Evolutionary conservation across 2,113 vertebrate genomes (phyloP), one percentile per base, ranked within the genome.

Genomic region (Gallinago media): DNA sequence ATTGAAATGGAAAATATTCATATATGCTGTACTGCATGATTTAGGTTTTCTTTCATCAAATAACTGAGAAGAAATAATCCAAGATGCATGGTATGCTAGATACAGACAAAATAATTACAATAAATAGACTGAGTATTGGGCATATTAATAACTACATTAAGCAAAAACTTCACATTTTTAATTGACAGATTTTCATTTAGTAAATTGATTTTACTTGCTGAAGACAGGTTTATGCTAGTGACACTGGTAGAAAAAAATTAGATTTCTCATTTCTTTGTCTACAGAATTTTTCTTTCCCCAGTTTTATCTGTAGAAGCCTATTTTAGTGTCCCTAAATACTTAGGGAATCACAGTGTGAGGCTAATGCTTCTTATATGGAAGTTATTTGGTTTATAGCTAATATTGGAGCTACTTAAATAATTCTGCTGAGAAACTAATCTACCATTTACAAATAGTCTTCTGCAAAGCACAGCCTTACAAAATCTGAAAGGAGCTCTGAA

Each of bases 1-100:
- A 92, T 54, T 68, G 76, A 87, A 94, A 88, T 90, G 49, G 67
- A 92, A 97, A 83, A 89, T 92, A 91, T 89, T 94, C 65, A 2
- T 85, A 88, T 81, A 54, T 72, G 67, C 61, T 84, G 56, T 56
- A 70, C 47, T 63, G 36, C 34, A 58, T 95, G 66, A 79, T 62
- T 94, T 92, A 82, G 15, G 11, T 56, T 77, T 91, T 79, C 58
- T 92, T 91, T 89, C 72, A 68, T 96, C 84, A 67, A 94, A n/a
- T 91, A 80, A 95, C 29, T 92, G 54, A 81, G 67, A 80, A 62
- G 55, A 85, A 84, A 42, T 92, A 79, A 91, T 83, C 32, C 26
- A 83, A 63, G 59, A 80, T 90, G 32, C 22, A 13, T 46, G 11
- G 75, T 82, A 38, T 34, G 23, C 74, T 85, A 74, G 77, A 77